These are phyloP conservation scores for Helostoma temminkii DNA, from an alignment of 2,797 vertebrate genomes.

Conservation along the genomic window DNA sequence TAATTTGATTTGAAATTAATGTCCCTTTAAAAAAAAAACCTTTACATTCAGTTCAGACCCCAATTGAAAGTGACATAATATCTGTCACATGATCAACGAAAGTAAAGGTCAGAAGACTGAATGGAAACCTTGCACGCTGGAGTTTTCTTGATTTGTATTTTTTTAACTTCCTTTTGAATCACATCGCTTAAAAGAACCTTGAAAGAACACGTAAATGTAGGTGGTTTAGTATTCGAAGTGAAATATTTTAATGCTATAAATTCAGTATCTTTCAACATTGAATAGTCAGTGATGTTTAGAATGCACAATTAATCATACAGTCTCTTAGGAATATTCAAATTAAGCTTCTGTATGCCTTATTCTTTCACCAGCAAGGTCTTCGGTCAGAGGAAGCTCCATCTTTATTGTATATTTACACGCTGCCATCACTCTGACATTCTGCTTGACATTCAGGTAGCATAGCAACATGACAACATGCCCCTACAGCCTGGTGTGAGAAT, in stretches of 20 bases:
- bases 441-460: constrained; percentile 87
- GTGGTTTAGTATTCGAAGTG: neutral
- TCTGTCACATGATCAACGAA: neutral
- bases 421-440: constrained; percentile 80
- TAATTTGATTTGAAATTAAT: neutral
- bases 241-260: neutral
- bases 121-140: neutral
- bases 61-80: neutral
- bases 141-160: neutral
- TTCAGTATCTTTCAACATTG: neutral
- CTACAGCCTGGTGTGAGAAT: constrained; percentile 81
- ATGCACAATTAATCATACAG: neutral
- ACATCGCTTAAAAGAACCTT: neutral
- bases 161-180: too few relatives aligned
- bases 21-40: too few relatives aligned
- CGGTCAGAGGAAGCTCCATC: constrained; percentile 51
- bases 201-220: neutral
- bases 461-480: constrained; percentile 86
- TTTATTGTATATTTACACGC: constrained; percentile 68
- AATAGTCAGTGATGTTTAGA: neutral
- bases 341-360: neutral
- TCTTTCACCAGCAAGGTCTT: constrained; percentile 1
- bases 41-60: neutral
- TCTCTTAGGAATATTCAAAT: neutral
- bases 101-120: neutral